Percentiles rank a stretch among this genome's conserved stretches.
Conservation (phyloP, 2,888 invertebrate genomes). For the Tridacna crocea region DNA sequence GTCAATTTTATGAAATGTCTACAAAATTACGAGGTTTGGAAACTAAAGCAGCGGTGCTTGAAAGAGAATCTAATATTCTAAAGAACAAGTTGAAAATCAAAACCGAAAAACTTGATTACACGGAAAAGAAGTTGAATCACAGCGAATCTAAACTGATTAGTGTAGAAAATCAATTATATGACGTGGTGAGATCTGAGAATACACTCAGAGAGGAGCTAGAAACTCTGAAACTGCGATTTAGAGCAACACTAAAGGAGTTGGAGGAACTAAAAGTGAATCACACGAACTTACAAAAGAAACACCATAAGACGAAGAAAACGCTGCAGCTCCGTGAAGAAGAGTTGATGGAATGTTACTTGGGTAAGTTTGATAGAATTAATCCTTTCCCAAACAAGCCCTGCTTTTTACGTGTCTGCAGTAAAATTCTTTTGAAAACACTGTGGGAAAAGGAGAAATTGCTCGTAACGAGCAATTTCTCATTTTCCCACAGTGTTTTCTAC, state of each 20-base stretch:
- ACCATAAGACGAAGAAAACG: slow-evolving; percentile 57
- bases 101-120: slow-evolving; percentile 64
- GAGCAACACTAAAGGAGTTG: slow-evolving; percentile 58
- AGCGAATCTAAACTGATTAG: slow-evolving; percentile 54
- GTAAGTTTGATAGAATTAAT: slow-evolving; percentile 66
- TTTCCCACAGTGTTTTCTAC: too few relatives aligned
- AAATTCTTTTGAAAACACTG: too few relatives aligned
- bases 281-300: slow-evolving; percentile 56
- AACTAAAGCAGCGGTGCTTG: slow-evolving; percentile 67
- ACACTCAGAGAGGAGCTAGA: slow-evolving; percentile 73
- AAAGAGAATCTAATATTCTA: slow-evolving; percentile 72
- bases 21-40: slow-evolving; percentile 70
- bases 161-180: slow-evolving; percentile 65
- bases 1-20: slow-evolving; percentile 65
- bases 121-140: slow-evolving; percentile 60
- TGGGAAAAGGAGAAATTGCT: too few relatives aligned
- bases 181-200: slow-evolving; percentile 72
- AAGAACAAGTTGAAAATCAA: slow-evolving; percentile 76
- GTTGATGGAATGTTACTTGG: slow-evolving; percentile 75
- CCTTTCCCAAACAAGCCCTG: too few relatives aligned
- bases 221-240: slow-evolving; percentile 63
- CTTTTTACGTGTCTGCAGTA: too few relatives aligned
- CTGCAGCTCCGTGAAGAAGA: slow-evolving; percentile 71
- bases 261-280: slow-evolving; percentile 64
- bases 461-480: too few relatives aligned